These are phyloP conservation scores for Pseudorasbora parva DNA, from an alignment of 2,113 vertebrate genomes.

Conservation along the genomic window DNA sequence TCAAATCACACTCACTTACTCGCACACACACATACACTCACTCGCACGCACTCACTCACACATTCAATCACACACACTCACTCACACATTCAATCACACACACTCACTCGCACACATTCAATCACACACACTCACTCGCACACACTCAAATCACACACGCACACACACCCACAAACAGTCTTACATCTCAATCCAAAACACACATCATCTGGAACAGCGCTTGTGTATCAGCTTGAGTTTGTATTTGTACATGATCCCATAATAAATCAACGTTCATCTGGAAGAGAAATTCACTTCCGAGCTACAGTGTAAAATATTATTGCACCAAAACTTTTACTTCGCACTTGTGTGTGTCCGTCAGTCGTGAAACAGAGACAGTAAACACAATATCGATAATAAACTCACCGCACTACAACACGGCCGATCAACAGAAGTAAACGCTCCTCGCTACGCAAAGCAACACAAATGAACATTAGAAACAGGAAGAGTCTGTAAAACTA, in stretches of 20 bases:
- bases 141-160: too few relatives aligned
- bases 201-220: background rate
- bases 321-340: constrained; percentile 2
- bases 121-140: background rate
- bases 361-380: constrained; percentile 8
- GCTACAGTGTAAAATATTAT: constrained; percentile 35
- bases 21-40: background rate
- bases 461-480: constrained; percentile 3
- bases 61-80: background rate
- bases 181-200: background rate
- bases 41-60: background rate
- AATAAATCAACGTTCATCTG: background rate
- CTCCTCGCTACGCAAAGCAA: background rate
- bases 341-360: background rate
- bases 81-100: background rate
- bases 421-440: background rate
- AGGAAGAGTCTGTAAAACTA: background rate
- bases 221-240: constrained; percentile 34
- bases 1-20: too few relatives aligned
- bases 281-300: background rate
- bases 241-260: constrained; percentile 35
- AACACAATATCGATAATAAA: constrained; percentile 29
- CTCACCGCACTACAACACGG: background rate
- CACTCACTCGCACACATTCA: background rate
- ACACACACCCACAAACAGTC: background rate